Evolutionary conservation across 2,888 invertebrate species (phyloP), one percentile per base, ranked within the genome.

Genomic region (Cryptophagus acutangulus): DNA sequence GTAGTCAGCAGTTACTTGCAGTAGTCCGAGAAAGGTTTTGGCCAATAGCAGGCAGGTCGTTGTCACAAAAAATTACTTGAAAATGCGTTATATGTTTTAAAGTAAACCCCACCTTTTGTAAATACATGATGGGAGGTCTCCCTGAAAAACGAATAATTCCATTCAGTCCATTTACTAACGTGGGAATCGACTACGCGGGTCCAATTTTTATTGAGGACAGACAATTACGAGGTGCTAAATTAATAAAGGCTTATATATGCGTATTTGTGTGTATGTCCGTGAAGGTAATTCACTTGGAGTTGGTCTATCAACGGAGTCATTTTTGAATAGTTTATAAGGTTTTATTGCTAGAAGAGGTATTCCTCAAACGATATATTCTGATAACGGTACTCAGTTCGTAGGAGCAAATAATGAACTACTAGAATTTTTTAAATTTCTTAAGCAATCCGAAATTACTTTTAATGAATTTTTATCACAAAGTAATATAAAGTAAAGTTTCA

Each of bases 241-340:
- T 25, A 10, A 14, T 16, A 2, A 39, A 40, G 26, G 24, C 16
- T 2, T 40, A 40, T 37, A 14, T 37, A 17, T 40, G 40, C 10
- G 13, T 39, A 40, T 40, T 40, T 28, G 17, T 37, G 16, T 40
- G 37, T 24, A 28, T 39, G 9, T 6, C 12, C 8, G 10, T 10
- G 3, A 41, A 41, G 28, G 38, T 38, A 8, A 24, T 41, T 2
- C 42, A 39, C 12, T 20, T 39, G 8, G 42, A 42, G 20, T 8
- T 42, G 2, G 35, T 33, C 30, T 42, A 12, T 38, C 26, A 2
- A 26, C 34, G 6, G 25, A 20, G 16, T 20, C 17, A 1, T 42
- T 42, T 42, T 6, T 42, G 26, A 15, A 17, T 4, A 10, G 13
- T 15, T 34, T 42, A 10, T 25, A 28, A 10, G 2, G 38, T 9